A percentile compares a stretch with the other conserved stretches of the same genome.
Conservation (phyloP, 2,113 vertebrate species). For the Calyptomena viridis region DNA sequence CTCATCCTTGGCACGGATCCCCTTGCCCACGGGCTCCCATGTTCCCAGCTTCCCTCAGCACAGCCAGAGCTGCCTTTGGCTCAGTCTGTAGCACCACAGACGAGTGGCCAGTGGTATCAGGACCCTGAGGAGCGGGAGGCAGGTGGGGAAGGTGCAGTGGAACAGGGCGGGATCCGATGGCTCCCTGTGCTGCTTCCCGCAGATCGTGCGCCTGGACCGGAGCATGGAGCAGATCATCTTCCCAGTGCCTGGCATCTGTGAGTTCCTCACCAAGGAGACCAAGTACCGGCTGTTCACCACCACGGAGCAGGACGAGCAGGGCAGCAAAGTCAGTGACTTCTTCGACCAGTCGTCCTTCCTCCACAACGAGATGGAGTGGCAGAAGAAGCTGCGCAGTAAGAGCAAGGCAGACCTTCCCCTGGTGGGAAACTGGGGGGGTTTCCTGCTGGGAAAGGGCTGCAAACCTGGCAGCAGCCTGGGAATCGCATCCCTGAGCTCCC, state of each 20-base stretch:
- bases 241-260: conserved; percentile 91
- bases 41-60: background rate
- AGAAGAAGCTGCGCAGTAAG: conserved; percentile 96
- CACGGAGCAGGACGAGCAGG: conserved; percentile 96
- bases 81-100: accelerated
- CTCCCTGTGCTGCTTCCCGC: background rate
- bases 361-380: conserved; percentile 99
- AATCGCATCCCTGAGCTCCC: background rate
- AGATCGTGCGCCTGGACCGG: conserved; percentile 95
- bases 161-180: background rate
- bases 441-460: background rate
- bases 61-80: background rate
- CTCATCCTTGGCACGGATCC: background rate
- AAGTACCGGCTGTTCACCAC: conserved; percentile 91
- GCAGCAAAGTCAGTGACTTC: conserved; percentile 98
- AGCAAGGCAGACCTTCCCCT: background rate
- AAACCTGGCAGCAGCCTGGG: background rate
- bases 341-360: conserved; percentile 94
- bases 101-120: accelerated
- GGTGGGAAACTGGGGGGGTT: accelerated
- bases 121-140: background rate
- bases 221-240: conserved; percentile 99
- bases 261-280: conserved; percentile 93
- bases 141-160: background rate
- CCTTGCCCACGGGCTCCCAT: background rate